Base-by-base conservation (phyloP, 2,888 invertebrate genomes). In the Ophraella communa region DNA sequence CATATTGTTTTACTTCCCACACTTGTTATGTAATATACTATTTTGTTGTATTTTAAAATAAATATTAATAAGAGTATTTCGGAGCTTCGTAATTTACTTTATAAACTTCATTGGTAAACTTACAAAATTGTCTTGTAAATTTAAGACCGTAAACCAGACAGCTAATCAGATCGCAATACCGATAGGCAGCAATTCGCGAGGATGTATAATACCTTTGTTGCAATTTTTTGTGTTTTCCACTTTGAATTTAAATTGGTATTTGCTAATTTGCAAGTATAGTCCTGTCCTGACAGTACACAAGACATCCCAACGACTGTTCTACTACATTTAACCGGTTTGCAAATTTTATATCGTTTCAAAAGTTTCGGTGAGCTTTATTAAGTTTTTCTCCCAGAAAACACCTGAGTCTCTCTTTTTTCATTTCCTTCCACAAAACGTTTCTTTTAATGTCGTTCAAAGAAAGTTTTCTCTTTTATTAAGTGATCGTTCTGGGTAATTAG, bases 271-370 rank as follows among this genome's bases (percentile, higher is more conserved):
- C 11, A 39, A 39, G 7, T 39, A 39, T 17, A 27, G 27, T 27
- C 49, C 27, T 27, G 17, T 17, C 17, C 49, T 27, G 58, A 54
- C 51, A 59, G 66, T 65, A 27, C 62, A 66, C 62, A 62, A 68
- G 64, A 62, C 66, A 60, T 65, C 68, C 62, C 63, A 59, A 67
- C 67, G 58, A 66, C 68, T 68, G 67, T 71, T 71, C 62, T 68
- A 67, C 71, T 69, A 73, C 73, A 74, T 75, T 76, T 73, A 75
- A 73, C 71, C 69, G 69, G 70, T 72, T 69, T 71, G 73, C 71
- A 69, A 70, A 70, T 74, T 76, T 72, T 62, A 70, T 70, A 65
- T 73, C 74, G 71, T 75, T 76, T 69, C 65, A 54, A 66, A 62
- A 69, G 57, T 65, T 67, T 65, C 58, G 55, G 68, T 56, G 62